These are phyloP conservation scores for Chaetogeoica ovagalla DNA, from an alignment of 2,888 invertebrate genomes.

Conservation along the genomic window DNA sequence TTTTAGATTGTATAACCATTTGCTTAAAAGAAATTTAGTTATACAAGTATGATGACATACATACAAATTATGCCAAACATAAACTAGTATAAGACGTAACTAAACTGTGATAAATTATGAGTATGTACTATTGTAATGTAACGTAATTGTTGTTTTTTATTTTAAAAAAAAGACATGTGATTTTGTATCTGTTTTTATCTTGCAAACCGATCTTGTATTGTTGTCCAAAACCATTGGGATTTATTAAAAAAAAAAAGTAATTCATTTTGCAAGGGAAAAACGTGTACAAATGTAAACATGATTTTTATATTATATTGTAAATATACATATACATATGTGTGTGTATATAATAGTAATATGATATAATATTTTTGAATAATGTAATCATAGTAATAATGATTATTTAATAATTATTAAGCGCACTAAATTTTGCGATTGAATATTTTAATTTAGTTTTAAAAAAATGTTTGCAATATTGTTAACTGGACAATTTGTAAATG, in stretches of 20 bases:
- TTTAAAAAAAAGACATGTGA: constrained; percentile 25
- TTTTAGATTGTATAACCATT: constrained; percentile 46
- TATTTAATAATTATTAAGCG: constrained; percentile 27
- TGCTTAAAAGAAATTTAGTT: constrained; percentile 43
- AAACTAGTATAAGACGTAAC: constrained; percentile 52
- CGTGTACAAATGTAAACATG: constrained; percentile 35
- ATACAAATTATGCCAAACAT: constrained; percentile 50
- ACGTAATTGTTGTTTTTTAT: constrained; percentile 48
- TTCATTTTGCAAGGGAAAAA: constrained; percentile 39
- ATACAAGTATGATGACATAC: constrained; percentile 52
- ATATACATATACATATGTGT: constrained; percentile 32
- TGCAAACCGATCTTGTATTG: constrained; percentile 22
- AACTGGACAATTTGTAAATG: constrained; percentile 44
- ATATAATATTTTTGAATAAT: constrained; percentile 37
- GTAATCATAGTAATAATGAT: constrained; percentile 43
- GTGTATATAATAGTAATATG: constrained; percentile 4
- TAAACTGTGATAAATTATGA: constrained; percentile 53
- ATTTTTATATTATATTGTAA: constrained; percentile 47
- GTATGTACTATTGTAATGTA: constrained; percentile 45
- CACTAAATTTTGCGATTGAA: constrained; percentile 26
- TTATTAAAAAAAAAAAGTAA: background rate
- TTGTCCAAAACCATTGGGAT: constrained; percentile 13
- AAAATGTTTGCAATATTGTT: constrained; percentile 32
- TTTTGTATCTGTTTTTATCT: constrained; percentile 38
- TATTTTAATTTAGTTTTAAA: constrained; percentile 23